A percentile compares a stretch with the other conserved stretches of the same genome.
Conservation (phyloP, 2,888 invertebrate genomes). For the Notocelia uddmanniana region DNA sequence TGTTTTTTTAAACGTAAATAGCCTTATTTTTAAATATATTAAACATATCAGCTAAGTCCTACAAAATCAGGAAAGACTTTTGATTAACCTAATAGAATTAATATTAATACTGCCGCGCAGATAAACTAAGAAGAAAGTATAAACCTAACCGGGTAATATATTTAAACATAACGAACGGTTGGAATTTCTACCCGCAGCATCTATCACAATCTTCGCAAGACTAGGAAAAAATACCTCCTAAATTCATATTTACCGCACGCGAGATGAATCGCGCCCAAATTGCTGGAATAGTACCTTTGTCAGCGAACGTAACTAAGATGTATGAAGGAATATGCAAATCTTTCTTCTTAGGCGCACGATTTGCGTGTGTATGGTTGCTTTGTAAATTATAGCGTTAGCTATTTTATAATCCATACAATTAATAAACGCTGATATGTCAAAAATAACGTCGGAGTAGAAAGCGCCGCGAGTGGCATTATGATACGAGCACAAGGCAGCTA, state of each 20-base stretch:
- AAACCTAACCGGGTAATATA: slow-evolving; percentile 61
- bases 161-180: slow-evolving; percentile 64
- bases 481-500: too few species aligned
- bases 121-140: slow-evolving; percentile 36
- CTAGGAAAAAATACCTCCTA: slow-evolving; percentile 34
- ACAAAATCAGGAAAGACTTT: background rate
- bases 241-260: slow-evolving; percentile 37
- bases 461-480: too few species aligned
- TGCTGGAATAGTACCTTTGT: slow-evolving; percentile 30
- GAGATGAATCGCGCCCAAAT: slow-evolving; percentile 29
- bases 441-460: too few species aligned
- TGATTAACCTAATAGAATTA: background rate
- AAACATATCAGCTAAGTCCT: background rate
- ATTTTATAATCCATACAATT: too few species aligned
- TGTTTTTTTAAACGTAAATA: too few species aligned
- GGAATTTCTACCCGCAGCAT: slow-evolving; percentile 54
- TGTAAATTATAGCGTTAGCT: too few species aligned
- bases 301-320: slow-evolving; percentile 12
- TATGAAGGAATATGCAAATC: slow-evolving; percentile 62
- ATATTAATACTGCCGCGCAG: background rate
- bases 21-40: background rate
- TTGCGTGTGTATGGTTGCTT: too few species aligned
- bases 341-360: background rate
- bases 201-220: slow-evolving; percentile 41
- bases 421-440: too few species aligned